phyloP scores from a whole-genome alignment of 2,797 vertebrate species.

The Spinus olivaceus region DNA sequence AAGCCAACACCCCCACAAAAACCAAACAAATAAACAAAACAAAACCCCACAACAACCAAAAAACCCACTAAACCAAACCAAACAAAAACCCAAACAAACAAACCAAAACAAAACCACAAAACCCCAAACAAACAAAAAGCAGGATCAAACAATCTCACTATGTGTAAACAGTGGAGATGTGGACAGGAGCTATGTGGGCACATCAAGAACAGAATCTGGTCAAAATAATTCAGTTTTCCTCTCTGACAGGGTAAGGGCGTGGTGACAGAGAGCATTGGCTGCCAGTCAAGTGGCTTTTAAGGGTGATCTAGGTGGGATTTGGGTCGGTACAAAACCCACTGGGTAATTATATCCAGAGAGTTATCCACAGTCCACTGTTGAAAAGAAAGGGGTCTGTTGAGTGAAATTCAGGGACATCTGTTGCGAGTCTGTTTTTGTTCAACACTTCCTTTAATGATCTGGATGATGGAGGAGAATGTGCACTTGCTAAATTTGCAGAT shows the following conservation, averaged over 20 bases:
- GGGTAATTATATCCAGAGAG: background rate
- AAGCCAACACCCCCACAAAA: background rate
- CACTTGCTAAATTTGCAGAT: background rate
- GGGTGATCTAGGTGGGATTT: background rate
- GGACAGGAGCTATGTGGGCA: background rate
- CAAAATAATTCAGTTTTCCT: background rate
- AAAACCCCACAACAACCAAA: background rate
- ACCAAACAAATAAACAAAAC: background rate
- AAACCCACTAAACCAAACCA: background rate
- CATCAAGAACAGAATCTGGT: background rate
- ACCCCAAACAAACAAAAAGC: background rate
- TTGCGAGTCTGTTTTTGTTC: background rate
- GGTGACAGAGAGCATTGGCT: background rate
- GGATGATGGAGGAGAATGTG: background rate
- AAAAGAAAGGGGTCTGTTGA: background rate
- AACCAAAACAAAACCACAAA: background rate
- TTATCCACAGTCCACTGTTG: background rate
- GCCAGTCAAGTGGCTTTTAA: background rate
- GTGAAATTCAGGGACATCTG: background rate
- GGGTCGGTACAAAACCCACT: background rate
- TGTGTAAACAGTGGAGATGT: background rate
- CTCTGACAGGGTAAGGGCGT: background rate
- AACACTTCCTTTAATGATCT: background rate
- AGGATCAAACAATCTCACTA: background rate
- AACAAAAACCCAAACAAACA: background rate